Evolutionary conservation across 1,140 invertebrate species (phyloP).

Genomic region (Solenopsis fugax): DNA sequence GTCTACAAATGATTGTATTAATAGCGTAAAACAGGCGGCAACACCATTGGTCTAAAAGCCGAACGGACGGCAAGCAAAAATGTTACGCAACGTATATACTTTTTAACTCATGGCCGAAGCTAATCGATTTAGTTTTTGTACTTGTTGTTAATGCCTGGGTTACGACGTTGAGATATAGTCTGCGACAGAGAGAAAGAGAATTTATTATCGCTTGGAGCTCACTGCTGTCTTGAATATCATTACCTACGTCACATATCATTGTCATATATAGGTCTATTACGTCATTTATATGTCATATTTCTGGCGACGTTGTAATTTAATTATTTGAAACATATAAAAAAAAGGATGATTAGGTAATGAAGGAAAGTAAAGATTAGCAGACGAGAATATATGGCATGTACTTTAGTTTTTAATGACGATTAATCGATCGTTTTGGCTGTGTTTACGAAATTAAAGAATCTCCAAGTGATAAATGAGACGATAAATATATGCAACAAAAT

Average conservation of each 20-base stretch:
- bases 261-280: constrained; percentile 34
- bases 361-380: neutral
- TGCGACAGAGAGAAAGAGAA: constrained; percentile 16
- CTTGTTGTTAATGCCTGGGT: constrained; percentile 57
- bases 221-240: constrained; percentile 44
- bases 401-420: neutral
- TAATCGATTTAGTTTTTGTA: constrained; percentile 69
- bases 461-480: neutral
- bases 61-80: constrained; percentile 30
- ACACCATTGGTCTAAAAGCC: constrained; percentile 44
- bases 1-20: constrained; percentile 71
- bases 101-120: constrained; percentile 63
- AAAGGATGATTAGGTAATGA: neutral
- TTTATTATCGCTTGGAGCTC: constrained; percentile 44
- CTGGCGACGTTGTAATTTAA: constrained; percentile 4
- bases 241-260: constrained; percentile 35
- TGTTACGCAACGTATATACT: constrained; percentile 63
- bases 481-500: neutral
- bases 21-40: constrained; percentile 58
- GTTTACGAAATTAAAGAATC: neutral
- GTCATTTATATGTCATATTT: constrained; percentile 32
- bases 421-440: neutral
- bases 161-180: constrained; percentile 55
- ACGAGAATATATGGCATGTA: neutral
- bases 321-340: neutral